phyloP scores from a whole-genome alignment of 37 sponge, comb jelly and placozoan species.

The Chondrilla cf. caribensis region DNA sequence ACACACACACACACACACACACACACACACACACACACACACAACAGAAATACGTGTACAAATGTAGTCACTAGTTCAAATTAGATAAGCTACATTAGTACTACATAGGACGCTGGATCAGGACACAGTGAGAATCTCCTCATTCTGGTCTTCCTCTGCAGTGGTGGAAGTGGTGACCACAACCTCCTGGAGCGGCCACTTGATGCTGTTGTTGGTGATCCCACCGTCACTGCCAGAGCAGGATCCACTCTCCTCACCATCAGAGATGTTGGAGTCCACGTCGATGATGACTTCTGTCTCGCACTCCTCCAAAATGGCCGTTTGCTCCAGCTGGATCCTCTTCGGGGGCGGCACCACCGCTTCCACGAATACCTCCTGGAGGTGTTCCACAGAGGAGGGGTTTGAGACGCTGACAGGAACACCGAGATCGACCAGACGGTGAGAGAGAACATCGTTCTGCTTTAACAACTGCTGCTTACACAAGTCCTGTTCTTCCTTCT shows the following conservation, averaged over 20 bases:
- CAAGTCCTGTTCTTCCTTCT: not conserved
- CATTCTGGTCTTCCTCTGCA: too few species aligned
- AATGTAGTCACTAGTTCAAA: too few species aligned
- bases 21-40: too few species aligned
- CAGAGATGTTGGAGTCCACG: conserved; percentile 10
- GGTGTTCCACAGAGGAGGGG: too few species aligned
- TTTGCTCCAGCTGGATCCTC: not conserved
- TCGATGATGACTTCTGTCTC: conserved; percentile 14
- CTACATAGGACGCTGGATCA: too few species aligned
- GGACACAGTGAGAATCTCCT: too few species aligned
- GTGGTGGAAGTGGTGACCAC: not conserved
- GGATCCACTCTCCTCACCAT: not conserved
- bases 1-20: too few species aligned
- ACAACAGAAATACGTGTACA: too few species aligned
- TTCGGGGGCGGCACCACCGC: not conserved
- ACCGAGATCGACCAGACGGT: not conserved
- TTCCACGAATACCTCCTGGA: not conserved
- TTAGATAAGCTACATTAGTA: too few species aligned
- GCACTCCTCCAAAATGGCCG: not conserved
- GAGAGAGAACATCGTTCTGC: not conserved
- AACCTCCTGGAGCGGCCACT: conserved; percentile 17
- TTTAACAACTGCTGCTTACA: not conserved
- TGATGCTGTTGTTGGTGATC: not conserved
- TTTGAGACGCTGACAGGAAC: not conserved
- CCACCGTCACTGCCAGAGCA: conserved; percentile 11